Evolutionary conservation across 2,113 vertebrate species (phyloP).

Genomic region (Pseudorectes ferrugineus): DNA sequence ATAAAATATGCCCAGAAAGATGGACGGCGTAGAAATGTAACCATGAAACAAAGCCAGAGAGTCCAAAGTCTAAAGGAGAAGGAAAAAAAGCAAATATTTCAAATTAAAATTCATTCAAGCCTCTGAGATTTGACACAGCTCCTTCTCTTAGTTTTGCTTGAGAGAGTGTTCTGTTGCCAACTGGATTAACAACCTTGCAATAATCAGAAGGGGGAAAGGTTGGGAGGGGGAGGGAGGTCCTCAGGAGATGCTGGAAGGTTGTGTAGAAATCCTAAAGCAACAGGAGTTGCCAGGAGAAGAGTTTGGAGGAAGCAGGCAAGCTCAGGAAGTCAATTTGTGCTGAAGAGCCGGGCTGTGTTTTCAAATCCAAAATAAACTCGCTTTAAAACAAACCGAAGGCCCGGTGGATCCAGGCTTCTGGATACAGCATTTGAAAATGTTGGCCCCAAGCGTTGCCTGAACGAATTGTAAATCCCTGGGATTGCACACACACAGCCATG

Average conservation of each 20-base stretch:
- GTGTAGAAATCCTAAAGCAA: neutral
- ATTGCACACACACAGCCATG: neutral
- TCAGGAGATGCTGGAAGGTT: neutral
- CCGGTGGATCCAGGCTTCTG: neutral
- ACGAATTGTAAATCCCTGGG: neutral
- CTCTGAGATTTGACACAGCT: neutral
- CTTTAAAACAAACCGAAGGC: neutral
- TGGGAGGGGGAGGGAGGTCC: neutral
- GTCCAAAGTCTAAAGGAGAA: neutral
- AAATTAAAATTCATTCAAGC: neutral
- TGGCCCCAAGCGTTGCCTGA: neutral
- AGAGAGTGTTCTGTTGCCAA: neutral
- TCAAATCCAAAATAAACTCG: neutral
- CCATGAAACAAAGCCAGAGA: neutral
- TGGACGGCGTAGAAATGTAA: accelerated
- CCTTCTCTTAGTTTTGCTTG: neutral
- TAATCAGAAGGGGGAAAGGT: neutral
- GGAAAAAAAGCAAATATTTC: neutral
- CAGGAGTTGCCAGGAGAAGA: neutral
- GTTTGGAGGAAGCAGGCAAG: neutral
- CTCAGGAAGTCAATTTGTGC: neutral
- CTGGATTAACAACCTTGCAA: neutral
- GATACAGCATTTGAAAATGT: neutral
- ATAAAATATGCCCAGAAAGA: neutral
- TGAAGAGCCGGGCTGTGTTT: neutral